Evolutionary conservation across 2,888 invertebrate species (phyloP).

Genomic region (Netelia melanura): DNA sequence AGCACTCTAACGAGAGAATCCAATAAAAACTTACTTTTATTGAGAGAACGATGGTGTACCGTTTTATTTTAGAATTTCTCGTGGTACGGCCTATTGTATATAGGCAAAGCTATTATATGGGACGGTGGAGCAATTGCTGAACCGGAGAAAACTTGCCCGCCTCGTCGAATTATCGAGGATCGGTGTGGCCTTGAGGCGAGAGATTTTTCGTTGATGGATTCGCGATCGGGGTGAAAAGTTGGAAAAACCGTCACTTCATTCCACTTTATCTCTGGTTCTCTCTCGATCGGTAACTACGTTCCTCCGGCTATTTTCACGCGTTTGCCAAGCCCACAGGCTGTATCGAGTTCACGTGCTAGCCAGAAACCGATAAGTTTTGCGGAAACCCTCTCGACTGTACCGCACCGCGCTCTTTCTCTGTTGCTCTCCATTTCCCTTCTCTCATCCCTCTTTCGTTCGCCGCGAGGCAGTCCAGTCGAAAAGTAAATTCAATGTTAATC

Average conservation of each 20-base stretch:
- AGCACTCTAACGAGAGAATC: neutral
- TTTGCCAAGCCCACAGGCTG: too few species aligned
- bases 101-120: too few species aligned
- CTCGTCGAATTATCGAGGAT: constrained; percentile 39
- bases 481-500: too few species aligned
- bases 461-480: too few species aligned
- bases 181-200: constrained; percentile 13
- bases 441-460: constrained; percentile 1
- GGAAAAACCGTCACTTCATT: neutral
- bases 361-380: constrained; percentile 19
- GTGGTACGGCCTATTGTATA: neutral
- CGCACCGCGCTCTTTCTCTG: neutral
- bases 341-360: constrained; percentile 14
- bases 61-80: constrained; percentile 2
- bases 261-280: too few species aligned
- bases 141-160: constrained; percentile 11
- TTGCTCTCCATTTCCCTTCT: neutral
- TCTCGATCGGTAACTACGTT: too few species aligned
- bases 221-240: neutral
- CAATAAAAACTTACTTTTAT: neutral
- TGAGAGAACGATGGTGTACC: neutral
- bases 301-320: too few species aligned
- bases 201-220: neutral
- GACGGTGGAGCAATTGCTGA: too few species aligned
- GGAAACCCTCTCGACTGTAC: constrained; percentile 44